Evolutionary conservation across 2,888 invertebrate species (phyloP), one percentile per base, ranked within the genome.

Genomic region (Steinernema carpocapsae): DNA sequence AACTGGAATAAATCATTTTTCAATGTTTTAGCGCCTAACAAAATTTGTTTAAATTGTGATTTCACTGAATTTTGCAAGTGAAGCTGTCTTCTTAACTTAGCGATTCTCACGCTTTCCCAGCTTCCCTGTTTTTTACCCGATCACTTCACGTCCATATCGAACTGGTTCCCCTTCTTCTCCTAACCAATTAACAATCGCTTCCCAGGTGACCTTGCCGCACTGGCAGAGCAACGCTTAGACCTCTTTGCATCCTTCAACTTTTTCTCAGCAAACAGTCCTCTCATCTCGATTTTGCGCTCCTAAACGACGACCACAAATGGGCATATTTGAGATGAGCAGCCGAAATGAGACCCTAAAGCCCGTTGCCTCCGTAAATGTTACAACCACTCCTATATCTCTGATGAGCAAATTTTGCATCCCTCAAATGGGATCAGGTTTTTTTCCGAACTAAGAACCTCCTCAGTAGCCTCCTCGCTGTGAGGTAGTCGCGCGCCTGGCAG

Each of bases 391-490:
- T 24, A 22, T 12, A 52, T 22, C 22, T 2, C 24, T 12, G 24
- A 19, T 19, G 52, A 52, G 6, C 22, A 19, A 24, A 24, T 12
- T 19, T 37, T 37, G 37, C 37, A 37, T 3, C 37, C 37, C 37
- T 32, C 29, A 29, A 32, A 56, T 26, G 64, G 48, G 37, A 64
- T 29, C 64, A 32, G 64, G 64, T 64, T 64, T 64, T 64, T 64
- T 64, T 1, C 26, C 48, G 17, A 14, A 2, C 48, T 17, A 4
- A 37, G 48, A 48, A 12, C 6, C 32, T 29, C 1, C 64, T 29
- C 56, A 10, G 26, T 56, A 26, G 56, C 14, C 6, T 17, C 24
- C 56, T 24, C 56, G 56, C 56, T 19, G 56, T 64, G 64, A 64
- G 64, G 32, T 17, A 14, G 7, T 14, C 14, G 48, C 4, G 48